A percentile compares a stretch with the other conserved stretches of the same genome.
phyloP scores from a whole-genome alignment of 2,797 vertebrate species.

The Chelmon rostratus region DNA sequence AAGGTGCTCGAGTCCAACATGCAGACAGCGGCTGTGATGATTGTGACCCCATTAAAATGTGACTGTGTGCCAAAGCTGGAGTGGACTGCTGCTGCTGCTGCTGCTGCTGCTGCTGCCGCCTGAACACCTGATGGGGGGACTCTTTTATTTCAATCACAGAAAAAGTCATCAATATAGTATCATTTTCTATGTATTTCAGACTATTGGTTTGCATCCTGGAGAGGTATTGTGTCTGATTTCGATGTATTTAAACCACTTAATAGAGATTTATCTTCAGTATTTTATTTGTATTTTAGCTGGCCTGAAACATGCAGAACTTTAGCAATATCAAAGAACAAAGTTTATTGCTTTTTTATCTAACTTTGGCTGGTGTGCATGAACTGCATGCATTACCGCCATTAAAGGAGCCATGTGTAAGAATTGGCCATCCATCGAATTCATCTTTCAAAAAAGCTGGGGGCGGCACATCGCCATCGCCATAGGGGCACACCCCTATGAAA shows the following conservation, averaged over 20 bases:
- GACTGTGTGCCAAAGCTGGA: slow-evolving; percentile 57
- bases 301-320: neutral
- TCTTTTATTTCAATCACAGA: slow-evolving; percentile 21
- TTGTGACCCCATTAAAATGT: slow-evolving; percentile 68
- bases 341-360: neutral
- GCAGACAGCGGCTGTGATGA: slow-evolving; percentile 50
- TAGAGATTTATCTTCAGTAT: neutral
- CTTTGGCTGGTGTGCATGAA: neutral
- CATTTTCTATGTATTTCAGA: neutral
- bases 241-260: neutral
- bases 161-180: neutral
- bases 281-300: neutral
- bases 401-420: no score
- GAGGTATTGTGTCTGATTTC: neutral
- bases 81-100: slow-evolving; percentile 32
- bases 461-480: no score
- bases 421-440: no score
- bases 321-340: neutral
- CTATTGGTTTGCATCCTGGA: neutral
- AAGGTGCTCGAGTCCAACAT: slow-evolving; percentile 41
- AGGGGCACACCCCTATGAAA: no score
- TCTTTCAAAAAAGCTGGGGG: no score
- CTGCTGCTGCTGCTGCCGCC: slow-evolving; percentile 27
- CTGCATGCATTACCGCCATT: neutral
- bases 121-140: slow-evolving; percentile 31